phyloP scores from a whole-genome alignment of 2,888 invertebrate species.

The Tetropium fuscum region DNA sequence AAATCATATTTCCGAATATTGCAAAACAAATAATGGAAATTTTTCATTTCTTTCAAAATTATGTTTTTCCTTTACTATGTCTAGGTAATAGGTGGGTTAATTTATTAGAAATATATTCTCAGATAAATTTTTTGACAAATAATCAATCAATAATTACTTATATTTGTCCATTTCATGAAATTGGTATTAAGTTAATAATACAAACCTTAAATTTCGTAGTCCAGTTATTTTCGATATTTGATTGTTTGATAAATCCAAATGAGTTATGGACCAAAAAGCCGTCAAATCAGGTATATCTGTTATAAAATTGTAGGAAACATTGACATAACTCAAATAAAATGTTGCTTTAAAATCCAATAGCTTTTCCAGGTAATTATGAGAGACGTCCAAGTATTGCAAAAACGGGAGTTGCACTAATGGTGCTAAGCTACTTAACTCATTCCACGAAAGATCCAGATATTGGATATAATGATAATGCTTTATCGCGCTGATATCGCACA shows the following conservation, averaged over 20 bases:
- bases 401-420: conserved; percentile 69
- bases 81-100: too few species aligned
- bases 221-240: conserved; percentile 70
- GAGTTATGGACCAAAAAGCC: conserved; percentile 73
- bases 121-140: too few species aligned
- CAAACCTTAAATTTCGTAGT: conserved; percentile 68
- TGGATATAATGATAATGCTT: conserved; percentile 71
- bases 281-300: conserved; percentile 68
- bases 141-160: conserved; percentile 23
- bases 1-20: too few species aligned
- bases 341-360: conserved; percentile 71
- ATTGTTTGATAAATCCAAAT: conserved; percentile 73
- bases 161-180: background rate
- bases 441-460: conserved; percentile 72
- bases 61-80: too few species aligned
- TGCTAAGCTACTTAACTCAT: conserved; percentile 68
- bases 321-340: conserved; percentile 73
- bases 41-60: too few species aligned
- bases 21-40: too few species aligned
- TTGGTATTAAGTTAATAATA: too few species aligned
- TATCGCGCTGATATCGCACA: conserved; percentile 68
- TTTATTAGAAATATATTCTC: too few species aligned
- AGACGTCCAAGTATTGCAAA: conserved; percentile 71
- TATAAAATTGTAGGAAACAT: conserved; percentile 72
- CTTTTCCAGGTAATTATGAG: conserved; percentile 68